Conservation (phyloP, 2,113 vertebrate species). For the Megaceryle torquata region DNA sequence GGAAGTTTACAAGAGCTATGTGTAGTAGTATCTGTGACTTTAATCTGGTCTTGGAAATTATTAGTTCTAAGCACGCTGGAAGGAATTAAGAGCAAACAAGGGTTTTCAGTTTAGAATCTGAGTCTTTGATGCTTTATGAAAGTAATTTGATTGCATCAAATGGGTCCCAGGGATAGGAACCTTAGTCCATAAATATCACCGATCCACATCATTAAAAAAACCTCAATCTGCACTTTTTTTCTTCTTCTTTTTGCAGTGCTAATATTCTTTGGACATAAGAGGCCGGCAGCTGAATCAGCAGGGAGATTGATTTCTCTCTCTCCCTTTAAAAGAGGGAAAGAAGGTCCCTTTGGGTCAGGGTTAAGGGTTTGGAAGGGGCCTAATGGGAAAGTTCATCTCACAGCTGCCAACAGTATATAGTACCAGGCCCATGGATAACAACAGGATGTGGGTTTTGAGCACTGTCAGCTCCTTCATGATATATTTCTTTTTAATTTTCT, state of each 20-base stretch:
- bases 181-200: slow-evolving; percentile 35
- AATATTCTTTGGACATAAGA: slow-evolving; percentile 54
- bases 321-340: slow-evolving; percentile 56
- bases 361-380: slow-evolving; percentile 54
- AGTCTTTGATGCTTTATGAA: slow-evolving; percentile 34
- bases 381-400: slow-evolving; percentile 59
- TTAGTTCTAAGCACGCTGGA: slow-evolving; percentile 48
- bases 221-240: slow-evolving; percentile 26
- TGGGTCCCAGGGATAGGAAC: slow-evolving; percentile 46
- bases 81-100: slow-evolving; percentile 53
- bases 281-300: slow-evolving; percentile 35
- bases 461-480: slow-evolving; percentile 69
- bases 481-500: slow-evolving; percentile 71
- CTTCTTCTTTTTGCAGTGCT: slow-evolving; percentile 44
- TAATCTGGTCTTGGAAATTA: slow-evolving; percentile 52
- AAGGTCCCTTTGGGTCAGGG: slow-evolving; percentile 55
- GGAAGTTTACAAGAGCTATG: slow-evolving; percentile 40
- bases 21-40: slow-evolving; percentile 16
- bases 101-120: slow-evolving; percentile 24
- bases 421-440: slow-evolving; percentile 64
- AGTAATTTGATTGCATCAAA: slow-evolving; percentile 58
- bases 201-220: slow-evolving; percentile 20
- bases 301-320: slow-evolving; percentile 38
- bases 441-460: slow-evolving; percentile 79
- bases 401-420: slow-evolving; percentile 48